Conservation (phyloP, 1,140 invertebrate genomes). For the Leptopilina clavipes region DNA sequence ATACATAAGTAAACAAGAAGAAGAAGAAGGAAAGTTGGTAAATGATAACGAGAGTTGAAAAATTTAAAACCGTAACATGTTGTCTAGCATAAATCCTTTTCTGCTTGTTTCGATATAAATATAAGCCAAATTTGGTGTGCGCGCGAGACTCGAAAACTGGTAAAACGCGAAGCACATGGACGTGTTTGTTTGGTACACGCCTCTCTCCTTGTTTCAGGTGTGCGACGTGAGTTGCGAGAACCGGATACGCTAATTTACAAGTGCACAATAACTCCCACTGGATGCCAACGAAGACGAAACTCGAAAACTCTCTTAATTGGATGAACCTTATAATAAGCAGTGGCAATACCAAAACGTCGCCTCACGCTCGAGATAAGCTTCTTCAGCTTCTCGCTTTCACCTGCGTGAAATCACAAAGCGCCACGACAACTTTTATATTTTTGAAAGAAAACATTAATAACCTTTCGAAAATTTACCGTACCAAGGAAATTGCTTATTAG, state of each 20-base stretch:
- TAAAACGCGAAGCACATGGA: neutral
- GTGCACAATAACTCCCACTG: conserved; percentile 37
- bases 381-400: no score
- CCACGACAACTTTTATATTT: neutral
- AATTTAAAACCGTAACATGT: no score
- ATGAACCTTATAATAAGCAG: conserved; percentile 39
- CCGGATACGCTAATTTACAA: conserved; percentile 44
- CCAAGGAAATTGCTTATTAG: no score
- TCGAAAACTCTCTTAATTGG: conserved; percentile 41
- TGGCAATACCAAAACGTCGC: conserved; percentile 8
- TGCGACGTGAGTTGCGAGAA: conserved; percentile 36
- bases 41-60: no score
- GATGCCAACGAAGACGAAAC: conserved; percentile 30
- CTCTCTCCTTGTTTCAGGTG: conserved; percentile 4
- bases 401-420: no score
- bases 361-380: neutral
- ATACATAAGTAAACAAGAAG: no score
- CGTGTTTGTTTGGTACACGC: conserved; percentile 23
- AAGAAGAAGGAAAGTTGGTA: no score
- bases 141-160: neutral
- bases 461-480: no score
- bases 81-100: conserved; percentile 64
- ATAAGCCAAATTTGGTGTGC: neutral
- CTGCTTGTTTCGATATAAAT: neutral
- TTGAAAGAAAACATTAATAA: neutral